Evolutionary conservation across 2,113 vertebrate genomes (phyloP), one percentile per base, ranked within the genome.

Genomic region (Pteronura brasiliensis): DNA sequence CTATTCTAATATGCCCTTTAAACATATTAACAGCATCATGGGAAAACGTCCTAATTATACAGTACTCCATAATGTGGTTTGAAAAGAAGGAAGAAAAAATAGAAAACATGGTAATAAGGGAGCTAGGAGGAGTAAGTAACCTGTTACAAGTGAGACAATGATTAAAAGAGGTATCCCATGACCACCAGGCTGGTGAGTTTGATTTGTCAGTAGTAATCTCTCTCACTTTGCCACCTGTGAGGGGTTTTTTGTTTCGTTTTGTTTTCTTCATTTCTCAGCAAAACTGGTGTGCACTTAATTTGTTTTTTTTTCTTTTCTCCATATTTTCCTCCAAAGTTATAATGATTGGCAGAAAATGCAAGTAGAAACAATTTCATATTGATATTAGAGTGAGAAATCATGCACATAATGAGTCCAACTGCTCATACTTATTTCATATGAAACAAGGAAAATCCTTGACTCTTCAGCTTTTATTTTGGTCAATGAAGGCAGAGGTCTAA

Each of bases 1-100:
- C 21, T 95, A 13, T 79, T 95, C 69, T 88, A 82, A 49, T 85
- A 86, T 88, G 52, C 93, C 86, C 42, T 61, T 49, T 94, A 92
- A 90, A 90, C 72, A 77, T 90, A 89, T 83, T 67, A 85, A 69
- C 81, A 90, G 39, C 17, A 95, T 92, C 7, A 6, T 49, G 57
- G 42, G 13, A 29, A 96, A 79, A 25, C 18, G 25, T 88, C 76
- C 88, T 82, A 74, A 88, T 97, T 92, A 90, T 72, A 49, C 7
- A 96, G 14, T 14, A 82, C 29, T 80, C 15, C 49, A 57, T 74
- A 36, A 74, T 55, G 21, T 72, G 20, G 34, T 72, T 25, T 36
- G 59, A 90, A 95, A 96, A 52, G 72, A 39, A 72, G 18, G 55
- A 21, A 84, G 29, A 65, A n/a, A 63, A 86, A 74, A 77, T n/a